Conservation (phyloP, 2,797 vertebrate species). For the Labroides dimidiatus region DNA sequence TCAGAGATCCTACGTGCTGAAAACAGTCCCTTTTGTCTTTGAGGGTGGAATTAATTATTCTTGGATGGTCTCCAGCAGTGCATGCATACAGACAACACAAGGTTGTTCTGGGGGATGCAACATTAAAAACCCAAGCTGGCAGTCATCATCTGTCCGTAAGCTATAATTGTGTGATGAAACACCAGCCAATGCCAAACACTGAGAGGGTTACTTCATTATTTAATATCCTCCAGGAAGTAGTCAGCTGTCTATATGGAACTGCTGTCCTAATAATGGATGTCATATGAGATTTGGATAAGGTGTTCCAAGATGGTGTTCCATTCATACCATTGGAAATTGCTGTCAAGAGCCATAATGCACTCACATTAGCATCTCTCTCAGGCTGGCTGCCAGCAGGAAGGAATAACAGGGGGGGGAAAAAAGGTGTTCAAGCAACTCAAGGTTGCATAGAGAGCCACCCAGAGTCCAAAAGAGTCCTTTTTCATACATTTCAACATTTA, state of each 20-base stretch:
- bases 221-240: slow-evolving; percentile 47
- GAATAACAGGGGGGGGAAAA: background rate
- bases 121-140: slow-evolving; percentile 31
- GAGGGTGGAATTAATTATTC: slow-evolving; percentile 28
- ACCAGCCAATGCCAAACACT: slow-evolving; percentile 37
- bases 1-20: background rate
- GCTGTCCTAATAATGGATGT: slow-evolving; percentile 52
- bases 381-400: slow-evolving; percentile 1
- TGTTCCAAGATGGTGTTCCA: slow-evolving; percentile 31
- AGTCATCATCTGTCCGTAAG: slow-evolving; percentile 35
- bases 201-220: slow-evolving; percentile 43
- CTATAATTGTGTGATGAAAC: slow-evolving; percentile 35
- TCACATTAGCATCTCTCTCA: slow-evolving; percentile 22
- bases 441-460: background rate
- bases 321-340: slow-evolving; percentile 28
- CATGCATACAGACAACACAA: slow-evolving; percentile 10
- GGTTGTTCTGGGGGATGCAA: slow-evolving; percentile 31
- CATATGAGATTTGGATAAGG: slow-evolving; percentile 44
- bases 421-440: slow-evolving; percentile 5
- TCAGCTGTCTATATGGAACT: slow-evolving; percentile 36
- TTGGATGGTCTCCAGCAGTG: slow-evolving; percentile 26
- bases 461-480: background rate
- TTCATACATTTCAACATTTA: background rate
- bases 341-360: slow-evolving; percentile 20
- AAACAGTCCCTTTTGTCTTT: slow-evolving; percentile 15